Percentiles rank a stretch among this genome's conserved stretches.
These are phyloP conservation scores for Serripes groenlandicus DNA, from an alignment of 2,888 invertebrate genomes.

Conservation along the genomic window DNA sequence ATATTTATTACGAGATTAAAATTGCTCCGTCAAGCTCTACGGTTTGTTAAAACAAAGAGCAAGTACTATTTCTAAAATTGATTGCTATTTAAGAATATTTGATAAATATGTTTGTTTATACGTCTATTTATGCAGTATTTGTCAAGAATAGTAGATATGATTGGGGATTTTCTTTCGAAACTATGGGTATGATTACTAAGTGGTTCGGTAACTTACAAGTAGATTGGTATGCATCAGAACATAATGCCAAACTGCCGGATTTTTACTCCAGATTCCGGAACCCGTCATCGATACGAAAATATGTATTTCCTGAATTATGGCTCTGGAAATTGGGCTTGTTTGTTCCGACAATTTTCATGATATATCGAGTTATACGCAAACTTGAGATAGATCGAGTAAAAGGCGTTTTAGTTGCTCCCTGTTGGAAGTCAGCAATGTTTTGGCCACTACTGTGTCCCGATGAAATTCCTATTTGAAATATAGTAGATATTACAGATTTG, in stretches of 20 bases:
- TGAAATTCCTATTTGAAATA: no score
- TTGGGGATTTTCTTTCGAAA: slow-evolving; percentile 48
- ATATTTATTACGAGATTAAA: no score
- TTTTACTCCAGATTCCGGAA: slow-evolving; percentile 58
- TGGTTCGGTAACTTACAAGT: slow-evolving; percentile 27
- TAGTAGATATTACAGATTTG: no score
- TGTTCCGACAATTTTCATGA: slow-evolving; percentile 52
- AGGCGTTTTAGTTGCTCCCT: slow-evolving; percentile 32
- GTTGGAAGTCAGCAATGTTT: no score
- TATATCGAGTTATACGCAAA: slow-evolving; percentile 31
- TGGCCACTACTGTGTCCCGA: slow-evolving; percentile 40
- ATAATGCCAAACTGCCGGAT: slow-evolving; percentile 37
- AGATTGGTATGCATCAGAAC: slow-evolving; percentile 46
- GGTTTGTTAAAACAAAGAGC: no score
- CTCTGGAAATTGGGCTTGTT: slow-evolving; percentile 24
- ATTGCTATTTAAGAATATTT: no score
- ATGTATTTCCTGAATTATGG: slow-evolving; percentile 45
- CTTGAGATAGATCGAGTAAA: slow-evolving; percentile 9
- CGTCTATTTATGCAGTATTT: no score
- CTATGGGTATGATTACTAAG: slow-evolving; percentile 26
- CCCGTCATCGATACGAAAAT: slow-evolving; percentile 19
- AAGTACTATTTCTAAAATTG: no score
- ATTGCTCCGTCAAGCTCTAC: no score
- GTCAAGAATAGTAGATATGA: slow-evolving; percentile 52
- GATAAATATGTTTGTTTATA: no score